phyloP scores from a whole-genome alignment of 2,888 invertebrate species.

The Odontomyia ornata region DNA sequence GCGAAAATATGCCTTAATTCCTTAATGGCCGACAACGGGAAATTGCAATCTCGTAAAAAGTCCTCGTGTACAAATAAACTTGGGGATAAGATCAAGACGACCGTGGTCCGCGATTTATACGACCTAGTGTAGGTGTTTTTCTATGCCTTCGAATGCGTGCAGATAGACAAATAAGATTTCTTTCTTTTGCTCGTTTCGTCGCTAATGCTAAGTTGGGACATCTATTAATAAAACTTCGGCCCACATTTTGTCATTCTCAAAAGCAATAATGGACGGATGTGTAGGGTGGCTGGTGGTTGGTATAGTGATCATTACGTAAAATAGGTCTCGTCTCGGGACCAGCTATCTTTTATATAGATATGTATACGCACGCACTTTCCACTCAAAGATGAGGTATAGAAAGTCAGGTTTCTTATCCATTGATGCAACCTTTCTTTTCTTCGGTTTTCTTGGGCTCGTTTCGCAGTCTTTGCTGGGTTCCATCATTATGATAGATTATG shows the following conservation, averaged over 20 bases:
- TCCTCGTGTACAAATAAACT: too few species aligned
- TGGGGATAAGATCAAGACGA: too few species aligned
- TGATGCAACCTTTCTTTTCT: not conserved
- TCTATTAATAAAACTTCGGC: slow-evolving; percentile 48
- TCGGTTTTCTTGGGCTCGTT: not conserved
- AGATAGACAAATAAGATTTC: slow-evolving; percentile 29
- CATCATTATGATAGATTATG: too few species aligned
- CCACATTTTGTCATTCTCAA: slow-evolving; percentile 48
- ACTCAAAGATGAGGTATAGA: not conserved
- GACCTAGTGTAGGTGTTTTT: slow-evolving; percentile 21
- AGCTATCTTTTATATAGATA: not conserved
- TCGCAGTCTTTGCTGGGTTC: not conserved
- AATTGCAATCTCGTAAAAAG: too few species aligned
- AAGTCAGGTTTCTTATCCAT: not conserved
- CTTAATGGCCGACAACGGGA: too few species aligned
- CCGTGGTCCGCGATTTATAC: not conserved
- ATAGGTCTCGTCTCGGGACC: slow-evolving; percentile 43
- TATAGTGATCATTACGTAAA: slow-evolving; percentile 48
- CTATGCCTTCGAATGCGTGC: not conserved
- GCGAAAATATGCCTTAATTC: too few species aligned
- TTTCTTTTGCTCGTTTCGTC: slow-evolving; percentile 29
- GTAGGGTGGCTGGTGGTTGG: slow-evolving; percentile 46
- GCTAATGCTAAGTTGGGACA: slow-evolving; percentile 47
- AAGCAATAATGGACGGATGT: slow-evolving; percentile 50
- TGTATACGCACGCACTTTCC: not conserved